phyloP scores from a whole-genome alignment of 2,113 vertebrate species.

The Pygoscelis adeliae region DNA sequence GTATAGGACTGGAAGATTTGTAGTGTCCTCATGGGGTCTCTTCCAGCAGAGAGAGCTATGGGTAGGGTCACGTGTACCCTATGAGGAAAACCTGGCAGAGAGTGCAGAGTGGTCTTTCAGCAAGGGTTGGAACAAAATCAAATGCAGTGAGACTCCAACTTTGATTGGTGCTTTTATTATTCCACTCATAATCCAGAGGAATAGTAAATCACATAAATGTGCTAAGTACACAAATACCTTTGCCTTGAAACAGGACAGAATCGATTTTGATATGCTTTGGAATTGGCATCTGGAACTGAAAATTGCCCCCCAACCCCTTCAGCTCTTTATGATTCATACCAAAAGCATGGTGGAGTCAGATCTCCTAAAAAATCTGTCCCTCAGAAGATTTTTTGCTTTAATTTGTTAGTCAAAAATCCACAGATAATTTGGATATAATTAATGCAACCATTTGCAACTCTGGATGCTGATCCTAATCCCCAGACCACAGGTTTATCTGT shows the following conservation, averaged over 20 bases:
- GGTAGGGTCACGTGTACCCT: not conserved
- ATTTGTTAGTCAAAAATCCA: not conserved
- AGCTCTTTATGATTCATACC: not conserved
- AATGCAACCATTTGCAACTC: not conserved
- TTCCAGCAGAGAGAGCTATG: not conserved
- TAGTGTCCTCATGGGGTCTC: accelerated
- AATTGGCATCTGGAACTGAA: not conserved
- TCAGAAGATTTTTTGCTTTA: not conserved
- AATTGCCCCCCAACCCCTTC: not conserved
- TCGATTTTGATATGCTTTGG: not conserved
- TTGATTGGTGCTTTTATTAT: not conserved
- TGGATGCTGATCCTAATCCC: not conserved
- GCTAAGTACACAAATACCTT: not conserved
- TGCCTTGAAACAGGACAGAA: not conserved
- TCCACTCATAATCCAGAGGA: not conserved
- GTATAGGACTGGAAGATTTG: not conserved
- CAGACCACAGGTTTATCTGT: not conserved
- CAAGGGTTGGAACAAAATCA: not conserved
- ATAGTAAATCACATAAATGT: not conserved
- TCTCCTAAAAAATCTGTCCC: not conserved
- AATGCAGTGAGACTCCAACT: not conserved
- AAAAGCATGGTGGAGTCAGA: not conserved
- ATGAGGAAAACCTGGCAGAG: not conserved
- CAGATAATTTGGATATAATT: not conserved
- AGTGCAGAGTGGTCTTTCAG: not conserved